These are phyloP conservation scores for Haliclona indistincta DNA, from an alignment of 37 sponge, comb jelly and placozoan species.

Conservation along the genomic window DNA sequence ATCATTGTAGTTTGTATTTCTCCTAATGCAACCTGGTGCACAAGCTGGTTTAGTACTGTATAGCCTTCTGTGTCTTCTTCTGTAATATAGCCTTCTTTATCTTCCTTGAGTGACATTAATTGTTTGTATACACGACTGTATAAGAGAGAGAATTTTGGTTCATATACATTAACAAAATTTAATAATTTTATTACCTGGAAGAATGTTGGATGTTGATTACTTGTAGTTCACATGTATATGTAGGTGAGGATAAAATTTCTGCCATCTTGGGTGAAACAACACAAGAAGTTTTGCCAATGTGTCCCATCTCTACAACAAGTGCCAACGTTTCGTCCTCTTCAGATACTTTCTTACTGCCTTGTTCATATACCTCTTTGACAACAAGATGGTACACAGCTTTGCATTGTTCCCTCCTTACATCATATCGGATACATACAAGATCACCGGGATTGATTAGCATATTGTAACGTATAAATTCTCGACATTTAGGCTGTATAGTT, in stretches of 20 bases:
- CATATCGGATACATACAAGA: conserved; percentile 72
- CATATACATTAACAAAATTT: too few relatives aligned
- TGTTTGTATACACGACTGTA: too few relatives aligned
- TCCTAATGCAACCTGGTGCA: too few relatives aligned
- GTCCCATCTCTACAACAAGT: conserved; percentile 9
- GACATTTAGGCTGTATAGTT: conserved; percentile 17
- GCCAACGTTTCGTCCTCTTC: too few relatives aligned
- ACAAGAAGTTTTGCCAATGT: conserved; percentile 33
- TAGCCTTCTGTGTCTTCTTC: too few relatives aligned
- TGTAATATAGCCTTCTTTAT: too few relatives aligned
- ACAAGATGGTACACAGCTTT: conserved; percentile 73
- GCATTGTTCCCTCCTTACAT: background rate
- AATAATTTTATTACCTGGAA: too few relatives aligned
- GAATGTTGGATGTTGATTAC: conserved; percentile 38
- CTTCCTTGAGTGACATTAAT: too few relatives aligned
- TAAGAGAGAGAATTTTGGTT: too few relatives aligned
- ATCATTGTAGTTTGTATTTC: too few relatives aligned
- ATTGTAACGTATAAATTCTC: conserved; percentile 5
- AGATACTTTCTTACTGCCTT: background rate
- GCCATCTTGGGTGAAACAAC: conserved; percentile 32
- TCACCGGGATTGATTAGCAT: conserved; percentile 50
- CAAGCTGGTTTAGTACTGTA: too few relatives aligned
- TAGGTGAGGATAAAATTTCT: background rate
- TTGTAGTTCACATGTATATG: conserved; percentile 51
- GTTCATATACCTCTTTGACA: conserved; percentile 16